phyloP scores from a whole-genome alignment of 2,888 invertebrate species.

The Pseudococcus viburni region DNA sequence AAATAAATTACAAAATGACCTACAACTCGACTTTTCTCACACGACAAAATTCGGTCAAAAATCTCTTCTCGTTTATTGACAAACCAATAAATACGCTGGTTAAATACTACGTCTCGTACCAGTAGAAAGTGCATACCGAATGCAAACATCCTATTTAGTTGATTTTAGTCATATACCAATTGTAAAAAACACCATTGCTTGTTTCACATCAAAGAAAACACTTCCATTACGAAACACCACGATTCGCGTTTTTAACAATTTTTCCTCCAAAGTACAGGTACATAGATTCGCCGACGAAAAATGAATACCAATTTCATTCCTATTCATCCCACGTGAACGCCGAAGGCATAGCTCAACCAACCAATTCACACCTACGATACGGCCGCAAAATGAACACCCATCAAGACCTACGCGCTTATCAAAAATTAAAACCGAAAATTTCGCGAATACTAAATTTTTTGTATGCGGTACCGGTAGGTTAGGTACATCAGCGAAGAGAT shows the following conservation, averaged over 20 bases:
- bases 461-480: not conserved
- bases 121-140: not conserved
- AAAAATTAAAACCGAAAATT: slow-evolving; percentile 25
- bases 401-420: slow-evolving; percentile 21
- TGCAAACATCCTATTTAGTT: not conserved
- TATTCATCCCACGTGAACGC: slow-evolving; percentile 28
- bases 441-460: slow-evolving; percentile 16
- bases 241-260: not conserved
- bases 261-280: not conserved
- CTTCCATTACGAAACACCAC: not conserved
- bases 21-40: not conserved
- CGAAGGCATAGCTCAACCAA: slow-evolving; percentile 17
- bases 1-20: not conserved
- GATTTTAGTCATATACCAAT: not conserved
- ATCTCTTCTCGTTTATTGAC: not conserved
- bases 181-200: not conserved
- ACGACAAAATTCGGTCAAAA: not conserved
- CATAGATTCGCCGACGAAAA: not conserved
- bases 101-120: not conserved
- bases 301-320: slow-evolving; percentile 22
- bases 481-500: slow-evolving; percentile 10
- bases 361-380: slow-evolving; percentile 12
- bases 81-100: too few species aligned
- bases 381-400: not conserved
- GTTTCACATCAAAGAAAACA: not conserved